Conservation (phyloP, 2,113 vertebrate species). For the Mesitornis unicolor region DNA sequence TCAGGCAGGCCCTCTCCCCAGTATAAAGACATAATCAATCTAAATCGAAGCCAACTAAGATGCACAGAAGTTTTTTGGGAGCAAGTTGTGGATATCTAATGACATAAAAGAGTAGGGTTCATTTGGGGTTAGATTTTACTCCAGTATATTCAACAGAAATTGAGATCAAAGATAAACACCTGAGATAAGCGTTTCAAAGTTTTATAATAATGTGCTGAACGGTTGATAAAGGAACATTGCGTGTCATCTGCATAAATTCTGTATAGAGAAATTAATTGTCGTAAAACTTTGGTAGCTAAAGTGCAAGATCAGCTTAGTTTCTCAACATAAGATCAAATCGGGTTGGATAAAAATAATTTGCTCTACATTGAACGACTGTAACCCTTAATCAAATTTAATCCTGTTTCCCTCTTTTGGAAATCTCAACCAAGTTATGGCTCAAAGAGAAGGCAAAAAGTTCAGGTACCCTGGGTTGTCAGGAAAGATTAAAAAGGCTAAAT, state of each 20-base stretch:
- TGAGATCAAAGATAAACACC: background rate
- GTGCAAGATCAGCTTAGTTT: background rate
- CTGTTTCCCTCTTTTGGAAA: conserved; percentile 16
- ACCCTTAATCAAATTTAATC: conserved; percentile 51
- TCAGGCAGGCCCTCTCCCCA: conserved; percentile 47
- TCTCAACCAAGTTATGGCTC: background rate
- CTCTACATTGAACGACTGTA: background rate
- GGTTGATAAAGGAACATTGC: background rate
- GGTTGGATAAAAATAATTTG: conserved; percentile 39
- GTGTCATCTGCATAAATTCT: background rate
- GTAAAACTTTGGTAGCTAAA: background rate
- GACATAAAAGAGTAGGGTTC: background rate
- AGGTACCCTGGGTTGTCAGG: conserved; percentile 2
- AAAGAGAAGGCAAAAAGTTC: conserved; percentile 44
- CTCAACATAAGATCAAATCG: conserved; percentile 24
- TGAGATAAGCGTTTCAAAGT: background rate
- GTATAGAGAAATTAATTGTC: background rate
- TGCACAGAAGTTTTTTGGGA: background rate
- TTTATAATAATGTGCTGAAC: conserved; percentile 11
- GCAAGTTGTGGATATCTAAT: background rate
- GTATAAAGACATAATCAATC: conserved; percentile 67
- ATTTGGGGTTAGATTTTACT: conserved; percentile 12
- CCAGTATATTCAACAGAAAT: background rate
- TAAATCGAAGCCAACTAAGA: conserved; percentile 52
- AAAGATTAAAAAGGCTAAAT: conserved; percentile 13